A percentile compares a stretch with the other conserved stretches of the same genome.
Evolutionary conservation across 2,797 vertebrate species (phyloP).

Genomic region (Paguma larvata): DNA sequence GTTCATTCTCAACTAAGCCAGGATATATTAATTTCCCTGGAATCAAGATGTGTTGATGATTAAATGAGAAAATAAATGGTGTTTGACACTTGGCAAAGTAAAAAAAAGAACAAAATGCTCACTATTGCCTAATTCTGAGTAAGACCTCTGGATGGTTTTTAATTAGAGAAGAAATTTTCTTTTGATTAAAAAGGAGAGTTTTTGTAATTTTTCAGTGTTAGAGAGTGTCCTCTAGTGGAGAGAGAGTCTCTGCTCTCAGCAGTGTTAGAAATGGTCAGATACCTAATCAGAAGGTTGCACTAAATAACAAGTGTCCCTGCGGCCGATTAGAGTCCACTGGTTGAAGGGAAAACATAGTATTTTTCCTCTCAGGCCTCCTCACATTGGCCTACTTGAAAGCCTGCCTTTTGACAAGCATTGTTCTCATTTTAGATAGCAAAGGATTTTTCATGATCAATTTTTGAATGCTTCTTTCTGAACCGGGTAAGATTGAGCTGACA

Average conservation of each 20-base stretch:
- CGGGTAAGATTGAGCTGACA: slow-evolving; percentile 68
- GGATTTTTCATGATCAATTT: slow-evolving; percentile 82
- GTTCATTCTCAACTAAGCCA: neutral
- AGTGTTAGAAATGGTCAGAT: slow-evolving; percentile 67
- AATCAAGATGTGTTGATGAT: neutral
- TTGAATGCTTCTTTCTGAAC: slow-evolving; percentile 72
- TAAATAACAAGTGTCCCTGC: slow-evolving; percentile 56
- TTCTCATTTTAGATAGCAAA: slow-evolving; percentile 74
- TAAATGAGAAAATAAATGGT: neutral
- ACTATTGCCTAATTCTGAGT: slow-evolving; percentile 84
- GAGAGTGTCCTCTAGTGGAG: slow-evolving; percentile 89
- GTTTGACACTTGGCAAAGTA: neutral
- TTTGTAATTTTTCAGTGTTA: slow-evolving; percentile 53
- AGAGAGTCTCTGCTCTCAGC: slow-evolving; percentile 41
- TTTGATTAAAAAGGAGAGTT: slow-evolving; percentile 72
- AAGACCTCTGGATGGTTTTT: slow-evolving; percentile 82
- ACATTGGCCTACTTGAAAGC: slow-evolving; percentile 72
- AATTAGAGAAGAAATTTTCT: slow-evolving; percentile 80
- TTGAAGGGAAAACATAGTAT: slow-evolving; percentile 63
- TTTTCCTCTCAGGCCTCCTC: slow-evolving; percentile 35
- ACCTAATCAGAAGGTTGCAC: slow-evolving; percentile 62
- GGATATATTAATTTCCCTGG: neutral
- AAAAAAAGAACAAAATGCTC: slow-evolving; percentile 48
- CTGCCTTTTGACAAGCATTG: slow-evolving; percentile 53
- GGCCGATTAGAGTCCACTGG: slow-evolving; percentile 44